Percentiles rank a stretch among this genome's conserved stretches.
These are phyloP conservation scores for Theristicus caerulescens DNA, from an alignment of 2,113 vertebrate genomes.

Conservation along the genomic window DNA sequence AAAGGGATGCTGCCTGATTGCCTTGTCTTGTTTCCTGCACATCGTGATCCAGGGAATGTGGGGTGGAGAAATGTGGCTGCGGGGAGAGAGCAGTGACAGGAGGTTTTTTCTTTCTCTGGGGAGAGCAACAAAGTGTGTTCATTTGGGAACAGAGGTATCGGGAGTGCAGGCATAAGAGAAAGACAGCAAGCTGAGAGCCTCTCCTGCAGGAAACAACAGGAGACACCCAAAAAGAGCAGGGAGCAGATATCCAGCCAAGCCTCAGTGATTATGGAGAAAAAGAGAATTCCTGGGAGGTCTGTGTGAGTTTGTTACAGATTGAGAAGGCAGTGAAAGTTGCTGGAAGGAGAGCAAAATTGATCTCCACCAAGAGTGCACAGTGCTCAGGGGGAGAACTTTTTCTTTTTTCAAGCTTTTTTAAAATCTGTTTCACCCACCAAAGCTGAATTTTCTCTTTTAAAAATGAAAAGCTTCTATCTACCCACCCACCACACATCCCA, in stretches of 20 bases:
- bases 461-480: background rate
- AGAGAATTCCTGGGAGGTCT: background rate
- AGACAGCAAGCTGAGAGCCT: background rate
- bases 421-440: background rate
- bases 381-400: background rate
- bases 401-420: background rate
- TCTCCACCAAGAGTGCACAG: background rate
- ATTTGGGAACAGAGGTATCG: background rate
- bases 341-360: background rate
- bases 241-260: background rate
- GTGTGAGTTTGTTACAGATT: background rate
- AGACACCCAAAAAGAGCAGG: background rate
- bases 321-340: background rate
- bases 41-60: background rate
- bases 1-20: background rate
- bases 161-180: background rate
- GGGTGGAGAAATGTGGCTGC: background rate
- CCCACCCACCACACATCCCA: background rate
- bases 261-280: background rate
- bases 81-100: background rate
- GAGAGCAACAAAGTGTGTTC: background rate
- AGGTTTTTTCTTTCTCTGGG: background rate
- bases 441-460: background rate
- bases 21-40: background rate
- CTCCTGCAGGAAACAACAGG: rapidly evolving